A percentile compares a stretch with the other conserved stretches of the same genome.
Conservation (phyloP, 2,113 vertebrate species). For the Neolamprologus brichardi region DNA sequence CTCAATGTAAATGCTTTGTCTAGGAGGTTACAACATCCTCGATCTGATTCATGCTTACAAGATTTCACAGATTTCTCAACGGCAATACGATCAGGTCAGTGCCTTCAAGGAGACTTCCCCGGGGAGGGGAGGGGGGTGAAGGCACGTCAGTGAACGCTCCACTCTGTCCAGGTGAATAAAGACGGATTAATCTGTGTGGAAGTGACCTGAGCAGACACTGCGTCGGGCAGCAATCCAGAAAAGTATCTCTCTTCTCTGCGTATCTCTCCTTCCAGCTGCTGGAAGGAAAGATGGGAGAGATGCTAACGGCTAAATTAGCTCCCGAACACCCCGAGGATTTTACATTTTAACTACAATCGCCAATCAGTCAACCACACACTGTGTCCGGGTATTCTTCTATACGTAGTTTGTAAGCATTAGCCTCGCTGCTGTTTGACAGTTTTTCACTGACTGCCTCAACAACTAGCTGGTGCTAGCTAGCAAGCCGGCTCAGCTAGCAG, state of each 20-base stretch:
- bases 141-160: background rate
- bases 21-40: background rate
- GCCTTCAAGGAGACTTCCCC: background rate
- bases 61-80: background rate
- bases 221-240: background rate
- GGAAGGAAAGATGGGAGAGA: background rate
- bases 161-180: background rate
- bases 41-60: background rate
- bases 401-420: fast-evolving
- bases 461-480: background rate
- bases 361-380: background rate
- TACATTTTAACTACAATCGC: background rate
- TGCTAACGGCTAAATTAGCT: background rate
- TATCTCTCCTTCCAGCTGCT: background rate
- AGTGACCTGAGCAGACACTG: background rate
- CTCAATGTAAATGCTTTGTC: background rate
- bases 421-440: background rate
- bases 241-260: background rate
- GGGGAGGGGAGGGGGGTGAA: background rate
- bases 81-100: background rate
- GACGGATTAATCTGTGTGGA: background rate
- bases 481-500: background rate
- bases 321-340: background rate
- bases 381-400: background rate
- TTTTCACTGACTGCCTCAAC: background rate